These are phyloP conservation scores for Cisticola juncidis DNA, from an alignment of 2,113 vertebrate genomes.

Conservation along the genomic window DNA sequence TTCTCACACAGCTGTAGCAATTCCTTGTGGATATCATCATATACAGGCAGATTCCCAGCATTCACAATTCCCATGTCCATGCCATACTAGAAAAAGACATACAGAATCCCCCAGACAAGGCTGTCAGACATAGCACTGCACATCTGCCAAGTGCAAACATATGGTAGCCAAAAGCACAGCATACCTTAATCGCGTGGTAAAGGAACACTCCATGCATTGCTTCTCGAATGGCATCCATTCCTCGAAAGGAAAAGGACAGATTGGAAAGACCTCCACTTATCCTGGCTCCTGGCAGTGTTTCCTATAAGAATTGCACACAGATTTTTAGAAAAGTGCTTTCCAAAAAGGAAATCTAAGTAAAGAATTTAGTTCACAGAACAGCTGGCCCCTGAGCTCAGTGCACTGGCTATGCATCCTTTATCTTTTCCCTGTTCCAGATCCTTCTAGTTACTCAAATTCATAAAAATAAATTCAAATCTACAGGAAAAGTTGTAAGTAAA, in stretches of 20 bases:
- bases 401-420: background rate
- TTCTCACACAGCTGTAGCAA: constrained; percentile 91
- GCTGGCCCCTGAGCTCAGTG: background rate
- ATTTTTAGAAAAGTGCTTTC: background rate
- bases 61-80: constrained; percentile 99
- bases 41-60: constrained; percentile 92
- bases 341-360: background rate
- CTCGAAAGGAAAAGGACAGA: constrained; percentile 96
- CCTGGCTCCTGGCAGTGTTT: constrained; percentile 85
- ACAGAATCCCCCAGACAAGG: background rate
- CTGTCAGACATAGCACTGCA: background rate
- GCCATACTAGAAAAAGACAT: constrained; percentile 76
- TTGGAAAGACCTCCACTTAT: constrained; percentile 97
- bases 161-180: background rate
- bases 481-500: background rate
- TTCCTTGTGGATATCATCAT: constrained; percentile 92
- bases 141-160: background rate
- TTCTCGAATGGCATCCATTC: constrained; percentile 95
- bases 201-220: constrained; percentile 96
- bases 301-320: constrained; percentile 66
- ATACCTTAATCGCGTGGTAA: constrained; percentile 90
- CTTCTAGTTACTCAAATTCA: background rate
- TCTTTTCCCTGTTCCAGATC: background rate
- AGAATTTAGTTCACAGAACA: background rate
- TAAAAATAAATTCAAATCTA: background rate